Conservation (phyloP, 2,797 vertebrate species). For the Sebastes kiyomatsui region DNA sequence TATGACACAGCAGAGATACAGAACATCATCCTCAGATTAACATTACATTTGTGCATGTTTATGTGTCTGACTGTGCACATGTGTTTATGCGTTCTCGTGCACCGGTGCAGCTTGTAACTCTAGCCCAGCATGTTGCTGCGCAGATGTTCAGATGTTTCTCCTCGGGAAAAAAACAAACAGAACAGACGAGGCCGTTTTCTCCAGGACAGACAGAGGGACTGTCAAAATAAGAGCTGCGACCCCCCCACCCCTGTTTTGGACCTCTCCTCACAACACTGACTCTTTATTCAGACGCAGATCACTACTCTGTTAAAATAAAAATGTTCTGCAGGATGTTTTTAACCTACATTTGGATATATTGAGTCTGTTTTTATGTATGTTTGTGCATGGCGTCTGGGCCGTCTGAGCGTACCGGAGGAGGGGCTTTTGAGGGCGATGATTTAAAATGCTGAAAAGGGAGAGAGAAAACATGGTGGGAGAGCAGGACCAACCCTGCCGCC, state of each 20-base stretch:
- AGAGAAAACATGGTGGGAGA: slow-evolving; percentile 42
- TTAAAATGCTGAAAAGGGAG: not conserved
- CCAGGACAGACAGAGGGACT: slow-evolving; percentile 60
- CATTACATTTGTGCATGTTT: not conserved
- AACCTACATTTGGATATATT: too few species aligned
- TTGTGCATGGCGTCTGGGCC: too few species aligned
- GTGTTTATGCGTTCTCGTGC: slow-evolving; percentile 44
- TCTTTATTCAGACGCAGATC: slow-evolving; percentile 18
- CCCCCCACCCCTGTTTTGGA: not conserved
- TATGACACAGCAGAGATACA: not conserved
- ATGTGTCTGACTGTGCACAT: slow-evolving; percentile 34
- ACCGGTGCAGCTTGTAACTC: slow-evolving; percentile 67
- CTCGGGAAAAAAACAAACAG: slow-evolving; percentile 81
- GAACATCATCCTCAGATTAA: not conserved
- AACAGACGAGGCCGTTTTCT: slow-evolving; percentile 61
- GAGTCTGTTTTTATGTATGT: too few species aligned
- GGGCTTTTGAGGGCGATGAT: too few species aligned
- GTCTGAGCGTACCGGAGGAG: too few species aligned
- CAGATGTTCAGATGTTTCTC: slow-evolving; percentile 81
- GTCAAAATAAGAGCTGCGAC: slow-evolving; percentile 70
- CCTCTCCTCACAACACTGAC: slow-evolving; percentile 23
- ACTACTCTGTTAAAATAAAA: not conserved
- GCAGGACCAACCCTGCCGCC: slow-evolving; percentile 19
- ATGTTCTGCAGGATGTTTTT: too few species aligned
- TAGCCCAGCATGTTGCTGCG: slow-evolving; percentile 66